These are phyloP conservation scores for Temnothorax ravouxi DNA, from an alignment of 2,888 invertebrate species.

Conservation along the genomic window DNA sequence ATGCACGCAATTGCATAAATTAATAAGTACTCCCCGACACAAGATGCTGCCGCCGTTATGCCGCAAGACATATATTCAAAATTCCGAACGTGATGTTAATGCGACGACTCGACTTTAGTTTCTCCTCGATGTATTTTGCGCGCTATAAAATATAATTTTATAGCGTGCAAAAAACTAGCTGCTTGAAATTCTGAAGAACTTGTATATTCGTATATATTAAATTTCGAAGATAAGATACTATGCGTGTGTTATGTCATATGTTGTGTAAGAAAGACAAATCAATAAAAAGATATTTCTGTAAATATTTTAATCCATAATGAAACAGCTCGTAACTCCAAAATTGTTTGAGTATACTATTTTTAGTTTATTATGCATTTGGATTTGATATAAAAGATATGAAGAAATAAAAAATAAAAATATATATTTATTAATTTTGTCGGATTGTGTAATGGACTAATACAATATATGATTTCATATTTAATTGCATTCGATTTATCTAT, in stretches of 20 bases:
- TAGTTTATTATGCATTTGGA: neutral
- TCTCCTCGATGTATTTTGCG: constrained; percentile 13
- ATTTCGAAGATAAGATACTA: constrained; percentile 1
- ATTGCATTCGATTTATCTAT: neutral
- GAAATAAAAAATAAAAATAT: neutral
- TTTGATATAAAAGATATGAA: neutral
- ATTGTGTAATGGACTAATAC: neutral
- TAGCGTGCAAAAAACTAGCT: neutral
- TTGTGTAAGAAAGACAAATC: neutral
- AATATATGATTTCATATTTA: neutral
- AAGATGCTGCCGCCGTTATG: constrained; percentile 40
- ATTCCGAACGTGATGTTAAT: constrained; percentile 39
- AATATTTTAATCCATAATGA: no score
- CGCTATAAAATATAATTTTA: neutral
- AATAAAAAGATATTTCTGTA: neutral
- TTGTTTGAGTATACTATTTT: neutral
- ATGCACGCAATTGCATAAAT: constrained; percentile 67
- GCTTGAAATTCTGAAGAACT: neutral
- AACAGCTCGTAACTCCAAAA: neutral
- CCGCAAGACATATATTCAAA: constrained; percentile 32
- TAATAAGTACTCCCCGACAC: constrained; percentile 52
- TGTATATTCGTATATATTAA: neutral
- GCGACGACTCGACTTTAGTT: constrained; percentile 26
- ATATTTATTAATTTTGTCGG: neutral
- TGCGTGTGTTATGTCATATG: neutral